A percentile compares a stretch with the other conserved stretches of the same genome.
Conservation (phyloP, 2,797 vertebrate genomes). For the Simalia tracyae region DNA sequence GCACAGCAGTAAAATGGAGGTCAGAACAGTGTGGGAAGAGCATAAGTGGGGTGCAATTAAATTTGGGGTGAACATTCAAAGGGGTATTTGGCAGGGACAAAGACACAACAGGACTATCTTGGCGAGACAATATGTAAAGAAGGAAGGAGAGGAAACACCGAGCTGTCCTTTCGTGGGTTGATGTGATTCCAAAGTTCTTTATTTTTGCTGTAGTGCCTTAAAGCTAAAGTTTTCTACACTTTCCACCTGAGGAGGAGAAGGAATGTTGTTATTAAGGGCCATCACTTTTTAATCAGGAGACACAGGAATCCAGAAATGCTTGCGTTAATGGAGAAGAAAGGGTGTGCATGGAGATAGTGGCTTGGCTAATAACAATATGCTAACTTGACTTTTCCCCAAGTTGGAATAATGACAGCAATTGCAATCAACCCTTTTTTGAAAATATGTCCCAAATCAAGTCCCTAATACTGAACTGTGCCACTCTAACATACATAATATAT, state of each 20-base stretch:
- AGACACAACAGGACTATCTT: not conserved
- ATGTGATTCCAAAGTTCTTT: rapidly evolving
- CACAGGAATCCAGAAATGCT: not conserved
- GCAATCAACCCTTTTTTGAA: not conserved
- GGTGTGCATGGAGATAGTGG: not conserved
- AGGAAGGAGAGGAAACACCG: not conserved
- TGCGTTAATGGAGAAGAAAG: not conserved
- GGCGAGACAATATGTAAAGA: not conserved
- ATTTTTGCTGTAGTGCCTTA: not conserved
- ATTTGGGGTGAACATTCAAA: not conserved
- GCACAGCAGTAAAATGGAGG: not conserved
- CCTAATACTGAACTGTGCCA: too few species aligned
- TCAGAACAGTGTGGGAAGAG: not conserved
- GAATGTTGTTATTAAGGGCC: not conserved
- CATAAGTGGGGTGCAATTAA: rapidly evolving
- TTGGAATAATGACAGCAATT: not conserved
- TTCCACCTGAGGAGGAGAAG: rapidly evolving
- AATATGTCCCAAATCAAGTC: not conserved
- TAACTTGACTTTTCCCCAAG: not conserved
- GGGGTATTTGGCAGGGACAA: not conserved
- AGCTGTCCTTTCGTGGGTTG: not conserved
- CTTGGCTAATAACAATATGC: rapidly evolving
- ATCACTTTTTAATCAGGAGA: too few species aligned
- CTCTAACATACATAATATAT: not conserved
- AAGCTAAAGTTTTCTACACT: not conserved